Conservation (phyloP, 2,797 vertebrate species). For the Schizothorax lantsangensis region DNA sequence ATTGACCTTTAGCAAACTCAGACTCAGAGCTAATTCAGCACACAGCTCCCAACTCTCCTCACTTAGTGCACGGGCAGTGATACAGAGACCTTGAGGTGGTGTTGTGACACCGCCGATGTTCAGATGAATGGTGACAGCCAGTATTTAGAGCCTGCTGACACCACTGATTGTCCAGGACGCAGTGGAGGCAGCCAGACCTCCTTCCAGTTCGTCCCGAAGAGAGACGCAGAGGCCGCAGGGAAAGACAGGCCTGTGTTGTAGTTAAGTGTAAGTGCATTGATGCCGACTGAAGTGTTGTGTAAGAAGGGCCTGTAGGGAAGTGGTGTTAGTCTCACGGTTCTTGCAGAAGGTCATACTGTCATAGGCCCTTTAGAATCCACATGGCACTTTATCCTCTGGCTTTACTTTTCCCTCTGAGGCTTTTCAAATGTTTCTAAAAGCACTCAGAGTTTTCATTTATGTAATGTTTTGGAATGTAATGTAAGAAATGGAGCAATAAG, state of each 20-base stretch:
- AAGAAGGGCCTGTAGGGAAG: conserved; percentile 32
- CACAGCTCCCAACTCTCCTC: conserved; percentile 27
- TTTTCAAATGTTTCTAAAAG: background rate
- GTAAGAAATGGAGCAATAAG: background rate
- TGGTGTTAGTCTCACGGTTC: conserved; percentile 28
- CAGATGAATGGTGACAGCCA: conserved; percentile 72
- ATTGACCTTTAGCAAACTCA: conserved; percentile 56
- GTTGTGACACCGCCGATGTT: conserved; percentile 62
- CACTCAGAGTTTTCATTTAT: background rate
- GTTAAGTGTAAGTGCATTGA: conserved; percentile 47
- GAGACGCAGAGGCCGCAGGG: conserved; percentile 29
- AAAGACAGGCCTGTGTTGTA: conserved; percentile 62
- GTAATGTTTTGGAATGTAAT: conserved; percentile 13
- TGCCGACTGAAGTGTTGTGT: conserved; percentile 56
- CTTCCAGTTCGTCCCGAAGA: conserved; percentile 3
- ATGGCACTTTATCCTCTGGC: background rate
- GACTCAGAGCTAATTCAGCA: conserved; percentile 44
- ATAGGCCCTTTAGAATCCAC: background rate
- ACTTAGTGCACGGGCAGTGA: conserved; percentile 54
- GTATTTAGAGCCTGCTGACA: conserved; percentile 75
- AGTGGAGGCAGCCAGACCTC: conserved; percentile 62
- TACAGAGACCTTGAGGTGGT: conserved; percentile 67
- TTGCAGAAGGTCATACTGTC: conserved; percentile 37
- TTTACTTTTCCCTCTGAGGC: background rate
- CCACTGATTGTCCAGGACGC: conserved; percentile 62